These are phyloP conservation scores for Xenotilapia caudafasciata DNA, from an alignment of 2,113 vertebrate genomes.

Conservation along the genomic window DNA sequence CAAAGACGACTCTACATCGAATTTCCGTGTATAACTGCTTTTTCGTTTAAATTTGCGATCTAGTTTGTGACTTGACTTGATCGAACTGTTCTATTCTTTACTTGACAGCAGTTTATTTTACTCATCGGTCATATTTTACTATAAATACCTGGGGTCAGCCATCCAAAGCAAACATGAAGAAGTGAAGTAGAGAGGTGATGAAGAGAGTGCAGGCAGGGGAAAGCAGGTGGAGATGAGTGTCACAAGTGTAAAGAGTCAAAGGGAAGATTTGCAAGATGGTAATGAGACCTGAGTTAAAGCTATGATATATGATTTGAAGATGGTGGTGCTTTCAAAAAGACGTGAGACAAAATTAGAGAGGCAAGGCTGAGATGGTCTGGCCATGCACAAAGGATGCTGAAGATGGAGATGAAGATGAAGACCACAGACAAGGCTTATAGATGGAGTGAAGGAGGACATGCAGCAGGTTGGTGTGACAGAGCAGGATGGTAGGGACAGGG, in stretches of 20 bases:
- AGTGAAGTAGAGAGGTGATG: not conserved
- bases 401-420: not conserved
- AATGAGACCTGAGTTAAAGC: accelerated
- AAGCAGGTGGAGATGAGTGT: not conserved
- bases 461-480: not conserved
- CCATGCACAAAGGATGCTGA: not conserved
- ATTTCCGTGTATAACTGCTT: not conserved
- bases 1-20: accelerated
- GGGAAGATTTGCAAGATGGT: not conserved
- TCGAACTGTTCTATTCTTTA: not conserved
- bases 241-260: not conserved
- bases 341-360: not conserved
- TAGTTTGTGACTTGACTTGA: not conserved
- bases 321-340: not conserved
- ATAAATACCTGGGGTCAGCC: not conserved
- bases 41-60: not conserved
- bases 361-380: not conserved
- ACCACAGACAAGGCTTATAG: not conserved
- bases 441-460: not conserved
- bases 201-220: not conserved
- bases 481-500: not conserved
- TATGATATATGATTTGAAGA: not conserved
- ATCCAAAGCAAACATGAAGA: not conserved
- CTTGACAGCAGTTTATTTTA: not conserved
- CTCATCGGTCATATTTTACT: not conserved